Conservation (phyloP, 1,140 invertebrate species). For the Chionoecetes opilio region DNA sequence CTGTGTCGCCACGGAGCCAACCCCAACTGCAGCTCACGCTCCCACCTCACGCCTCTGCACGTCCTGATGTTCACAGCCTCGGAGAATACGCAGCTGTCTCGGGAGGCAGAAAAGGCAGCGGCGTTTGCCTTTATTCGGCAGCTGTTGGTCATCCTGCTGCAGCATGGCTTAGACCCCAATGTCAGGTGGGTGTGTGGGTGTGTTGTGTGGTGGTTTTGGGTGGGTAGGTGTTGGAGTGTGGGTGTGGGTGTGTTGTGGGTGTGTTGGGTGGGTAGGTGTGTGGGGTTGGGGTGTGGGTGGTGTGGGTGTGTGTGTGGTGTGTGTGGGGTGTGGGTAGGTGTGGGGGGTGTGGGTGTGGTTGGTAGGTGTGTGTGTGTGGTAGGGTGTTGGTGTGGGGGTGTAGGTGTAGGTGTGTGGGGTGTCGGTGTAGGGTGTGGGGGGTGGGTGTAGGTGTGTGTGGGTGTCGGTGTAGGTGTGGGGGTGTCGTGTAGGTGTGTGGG, state of each 20-base stretch:
- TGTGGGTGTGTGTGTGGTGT: background rate
- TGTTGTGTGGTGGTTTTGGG: background rate
- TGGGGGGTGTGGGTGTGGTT: too few relatives aligned
- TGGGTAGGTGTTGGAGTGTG: too few relatives aligned
- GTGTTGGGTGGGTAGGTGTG: too few relatives aligned
- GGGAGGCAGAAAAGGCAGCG: constrained; percentile 86
- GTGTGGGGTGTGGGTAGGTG: too few relatives aligned
- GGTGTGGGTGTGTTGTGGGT: too few relatives aligned
- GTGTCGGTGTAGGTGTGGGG: too few relatives aligned
- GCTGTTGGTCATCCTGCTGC: constrained; percentile 88
- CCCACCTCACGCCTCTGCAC: constrained; percentile 89
- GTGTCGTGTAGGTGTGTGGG: too few relatives aligned
- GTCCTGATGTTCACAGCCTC: constrained; percentile 90
- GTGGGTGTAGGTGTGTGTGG: too few relatives aligned
- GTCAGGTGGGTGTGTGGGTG: constrained; percentile 75
- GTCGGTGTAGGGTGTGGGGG: too few relatives aligned
- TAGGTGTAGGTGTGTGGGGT: too few relatives aligned
- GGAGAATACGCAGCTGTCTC: constrained; percentile 89
- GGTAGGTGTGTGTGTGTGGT: too few relatives aligned
- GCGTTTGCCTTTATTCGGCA: constrained; percentile 85
- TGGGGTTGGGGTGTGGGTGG: background rate
- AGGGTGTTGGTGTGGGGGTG: too few relatives aligned
- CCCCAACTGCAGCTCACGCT: constrained; percentile 89
- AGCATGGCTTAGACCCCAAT: constrained; percentile 88
- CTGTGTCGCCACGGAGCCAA: constrained; percentile 89